Evolutionary conservation across 2,888 invertebrate genomes (phyloP).

Genomic region (Scaptomyza reducta): DNA sequence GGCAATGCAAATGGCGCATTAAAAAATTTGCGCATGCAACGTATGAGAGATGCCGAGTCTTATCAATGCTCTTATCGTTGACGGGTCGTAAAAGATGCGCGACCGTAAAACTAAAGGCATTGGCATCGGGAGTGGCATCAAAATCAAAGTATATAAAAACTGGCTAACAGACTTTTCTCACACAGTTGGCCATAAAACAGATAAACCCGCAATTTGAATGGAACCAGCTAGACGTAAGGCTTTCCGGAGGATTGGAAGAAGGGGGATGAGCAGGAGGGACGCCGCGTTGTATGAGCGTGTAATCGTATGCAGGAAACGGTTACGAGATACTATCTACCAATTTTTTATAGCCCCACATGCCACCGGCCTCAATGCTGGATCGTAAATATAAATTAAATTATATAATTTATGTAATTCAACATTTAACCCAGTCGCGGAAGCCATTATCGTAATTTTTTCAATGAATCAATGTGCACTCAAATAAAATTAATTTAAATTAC

Average conservation of each 20-base stretch:
- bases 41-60: slow-evolving; percentile 36
- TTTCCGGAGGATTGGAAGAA: neutral
- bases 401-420: slow-evolving; percentile 73
- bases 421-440: slow-evolving; percentile 61
- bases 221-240: slow-evolving; percentile 24
- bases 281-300: slow-evolving; percentile 63
- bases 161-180: slow-evolving; percentile 54
- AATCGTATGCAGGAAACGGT: slow-evolving; percentile 64
- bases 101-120: slow-evolving; percentile 66
- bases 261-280: slow-evolving; percentile 23
- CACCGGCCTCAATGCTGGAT: slow-evolving; percentile 24
- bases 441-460: slow-evolving; percentile 73
- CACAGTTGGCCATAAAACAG: slow-evolving; percentile 72
- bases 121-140: slow-evolving; percentile 44
- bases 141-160: slow-evolving; percentile 77
- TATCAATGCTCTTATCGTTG: slow-evolving; percentile 65
- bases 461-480: slow-evolving; percentile 35
- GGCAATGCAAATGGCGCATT: slow-evolving; percentile 73
- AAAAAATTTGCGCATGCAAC: slow-evolving; percentile 72
- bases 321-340: slow-evolving; percentile 54
- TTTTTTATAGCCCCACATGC: slow-evolving; percentile 57
- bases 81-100: slow-evolving; percentile 66
- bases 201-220: slow-evolving; percentile 72
- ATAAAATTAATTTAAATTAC: slow-evolving; percentile 63
- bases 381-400: slow-evolving; percentile 79